These are phyloP conservation scores for Rhinolophus ferrumequinum DNA, from an alignment of 2,113 vertebrate genomes.

Conservation along the genomic window DNA sequence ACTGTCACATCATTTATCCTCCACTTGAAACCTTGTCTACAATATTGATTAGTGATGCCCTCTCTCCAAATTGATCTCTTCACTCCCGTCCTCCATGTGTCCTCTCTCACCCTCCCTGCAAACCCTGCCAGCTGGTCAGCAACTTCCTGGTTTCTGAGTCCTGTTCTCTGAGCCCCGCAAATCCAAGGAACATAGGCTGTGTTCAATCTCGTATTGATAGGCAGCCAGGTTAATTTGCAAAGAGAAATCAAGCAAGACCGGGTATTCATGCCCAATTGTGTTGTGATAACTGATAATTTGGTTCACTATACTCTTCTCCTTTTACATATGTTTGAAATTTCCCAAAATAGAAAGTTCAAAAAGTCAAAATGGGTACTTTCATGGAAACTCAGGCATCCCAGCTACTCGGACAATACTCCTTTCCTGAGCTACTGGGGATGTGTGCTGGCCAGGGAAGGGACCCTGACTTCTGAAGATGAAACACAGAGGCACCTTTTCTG, in stretches of 20 bases:
- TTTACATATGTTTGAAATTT: not conserved
- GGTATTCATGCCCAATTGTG: not conserved
- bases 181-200: not conserved
- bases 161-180: not conserved
- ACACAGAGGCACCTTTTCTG: not conserved
- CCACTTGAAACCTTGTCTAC: not conserved
- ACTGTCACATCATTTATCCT: not conserved
- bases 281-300: not conserved
- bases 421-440: not conserved
- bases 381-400: not conserved
- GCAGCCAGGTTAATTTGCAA: not conserved
- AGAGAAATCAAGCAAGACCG: not conserved
- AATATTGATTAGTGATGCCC: not conserved
- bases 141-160: not conserved
- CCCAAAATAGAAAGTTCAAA: not conserved
- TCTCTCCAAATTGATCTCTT: not conserved
- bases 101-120: no score
- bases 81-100: not conserved
- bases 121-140: not conserved
- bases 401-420: accelerated
- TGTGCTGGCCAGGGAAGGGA: not conserved
- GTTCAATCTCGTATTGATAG: not conserved
- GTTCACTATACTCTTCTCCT: not conserved
- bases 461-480: not conserved
- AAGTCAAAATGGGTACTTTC: not conserved